Evolutionary conservation across 1,140 invertebrate species (phyloP), one percentile per base, ranked within the genome.

Genomic region (Lasaia peninsularis): DNA sequence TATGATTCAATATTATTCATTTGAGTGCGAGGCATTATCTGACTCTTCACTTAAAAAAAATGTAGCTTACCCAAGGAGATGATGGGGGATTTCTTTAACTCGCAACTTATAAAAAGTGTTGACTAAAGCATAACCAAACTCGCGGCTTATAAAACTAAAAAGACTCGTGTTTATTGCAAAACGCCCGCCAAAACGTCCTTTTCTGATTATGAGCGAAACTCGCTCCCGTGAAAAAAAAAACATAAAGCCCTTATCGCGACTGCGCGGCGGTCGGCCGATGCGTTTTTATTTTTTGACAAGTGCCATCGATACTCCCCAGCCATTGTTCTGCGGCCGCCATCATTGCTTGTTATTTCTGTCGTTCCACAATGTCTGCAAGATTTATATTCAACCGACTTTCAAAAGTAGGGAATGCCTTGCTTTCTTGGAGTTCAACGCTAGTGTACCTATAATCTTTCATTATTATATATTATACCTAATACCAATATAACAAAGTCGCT

Each of bases 231-330:
- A 65, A 69, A 71, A 63, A 69, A 56, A 60, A 72, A 70, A 52
- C 52, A 37, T 52, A 31, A 56, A 49, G 55, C 58, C 58, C 59
- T 67, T 74, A 74, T 69, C 69, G 62, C 64, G 60, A 50, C 58
- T 58, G 44, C 59, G 61, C 60, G 62, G 68, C 65, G 68, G 60
- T 60, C 69, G 63, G 52, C 57, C 69, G 62, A 52, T 61, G 62
- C 62, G 65, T 68, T 81, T 81, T 83, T 81, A 80, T 80, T 85
- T 78, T 81, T 80, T 85, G 75, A 83, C 77, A 75, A 85, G 76
- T 77, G 71, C 79, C 73, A 83, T 83, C 74, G 73, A 78, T 78
- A 76, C 66, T 60, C 65, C 61, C 63, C 58, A 60, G 55, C 78
- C 71, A 81, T 81, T 80, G 78, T 86, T 78, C 70, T 73, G 58